Conservation (phyloP, 2,113 vertebrate species). For the Osmerus eperlanus region DNA sequence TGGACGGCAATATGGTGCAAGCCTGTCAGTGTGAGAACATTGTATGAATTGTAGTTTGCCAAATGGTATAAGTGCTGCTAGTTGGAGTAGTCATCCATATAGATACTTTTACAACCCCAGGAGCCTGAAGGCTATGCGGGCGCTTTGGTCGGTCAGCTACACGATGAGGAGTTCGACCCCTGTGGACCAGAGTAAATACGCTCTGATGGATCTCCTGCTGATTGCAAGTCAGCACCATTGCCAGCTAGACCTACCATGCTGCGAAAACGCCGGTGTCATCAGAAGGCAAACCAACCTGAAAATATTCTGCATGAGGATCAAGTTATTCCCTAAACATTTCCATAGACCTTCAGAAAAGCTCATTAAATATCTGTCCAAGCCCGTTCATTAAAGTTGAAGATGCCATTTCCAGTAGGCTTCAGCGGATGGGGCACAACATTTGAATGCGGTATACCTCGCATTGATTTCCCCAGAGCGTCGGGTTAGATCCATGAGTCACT, state of each 20-base stretch:
- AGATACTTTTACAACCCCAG: not conserved
- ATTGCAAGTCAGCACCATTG: constrained; percentile 39
- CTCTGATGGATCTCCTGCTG: constrained; percentile 31
- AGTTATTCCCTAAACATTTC: constrained; percentile 16
- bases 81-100: constrained; percentile 21
- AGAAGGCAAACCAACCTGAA: constrained; percentile 22
- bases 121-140: not conserved
- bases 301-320: constrained; percentile 12
- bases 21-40: constrained; percentile 20
- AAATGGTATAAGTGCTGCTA: constrained; percentile 25
- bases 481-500: constrained; percentile 37
- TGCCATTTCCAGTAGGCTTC: not conserved
- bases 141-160: constrained; percentile 19
- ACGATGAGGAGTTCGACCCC: not conserved
- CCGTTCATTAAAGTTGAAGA: constrained; percentile 12
- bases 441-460: constrained; percentile 27
- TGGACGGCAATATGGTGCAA: constrained; percentile 24
- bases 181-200: constrained; percentile 22
- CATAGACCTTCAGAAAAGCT: not conserved
- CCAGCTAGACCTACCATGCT: constrained; percentile 18
- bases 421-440: constrained; percentile 37
- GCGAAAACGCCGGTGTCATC: constrained; percentile 30
- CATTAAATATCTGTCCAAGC: constrained; percentile 12
- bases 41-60: constrained; percentile 10
- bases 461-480: constrained; percentile 40